A percentile compares a stretch with the other conserved stretches of the same genome.
These are phyloP conservation scores for Hirtodrosophila confusa DNA, from an alignment of 2,888 invertebrate genomes.

Conservation along the genomic window DNA sequence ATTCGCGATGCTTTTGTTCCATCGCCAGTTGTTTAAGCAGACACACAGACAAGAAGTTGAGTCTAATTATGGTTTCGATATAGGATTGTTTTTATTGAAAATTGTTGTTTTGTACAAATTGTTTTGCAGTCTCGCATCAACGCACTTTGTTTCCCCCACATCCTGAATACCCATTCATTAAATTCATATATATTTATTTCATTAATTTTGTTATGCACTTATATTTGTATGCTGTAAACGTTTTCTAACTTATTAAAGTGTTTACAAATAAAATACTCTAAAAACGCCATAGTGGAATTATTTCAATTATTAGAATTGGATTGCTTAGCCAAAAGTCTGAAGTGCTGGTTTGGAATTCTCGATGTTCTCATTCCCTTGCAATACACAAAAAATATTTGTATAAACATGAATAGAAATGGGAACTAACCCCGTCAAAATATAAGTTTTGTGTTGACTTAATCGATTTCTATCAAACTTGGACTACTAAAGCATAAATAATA, in stretches of 20 bases:
- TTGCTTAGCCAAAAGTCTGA: background rate
- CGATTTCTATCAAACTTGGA: no score
- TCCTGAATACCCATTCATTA: constrained; percentile 24
- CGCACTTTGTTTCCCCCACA: constrained; percentile 29
- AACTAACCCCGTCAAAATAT: no score
- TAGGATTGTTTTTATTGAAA: constrained; percentile 35
- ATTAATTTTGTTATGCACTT: constrained; percentile 73
- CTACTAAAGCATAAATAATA: no score
- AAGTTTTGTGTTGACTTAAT: no score
- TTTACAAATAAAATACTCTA: constrained; percentile 60
- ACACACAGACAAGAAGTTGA: background rate
- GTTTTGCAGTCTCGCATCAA: constrained; percentile 35
- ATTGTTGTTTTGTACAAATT: constrained; percentile 66
- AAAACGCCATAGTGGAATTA: constrained; percentile 15
- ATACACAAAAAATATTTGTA: no score
- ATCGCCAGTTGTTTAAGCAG: constrained; percentile 18
- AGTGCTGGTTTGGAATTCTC: no score
- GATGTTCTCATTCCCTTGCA: no score
- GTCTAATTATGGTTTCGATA: constrained; percentile 17
- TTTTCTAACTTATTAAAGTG: constrained; percentile 57
- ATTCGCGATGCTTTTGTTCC: constrained; percentile 23
- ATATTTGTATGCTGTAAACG: constrained; percentile 22
- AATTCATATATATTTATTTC: constrained; percentile 63
- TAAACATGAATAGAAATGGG: no score
- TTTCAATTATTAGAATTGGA: background rate